These are phyloP conservation scores for Typhlichthys subterraneus DNA, from an alignment of 2,797 vertebrate genomes.

Conservation along the genomic window DNA sequence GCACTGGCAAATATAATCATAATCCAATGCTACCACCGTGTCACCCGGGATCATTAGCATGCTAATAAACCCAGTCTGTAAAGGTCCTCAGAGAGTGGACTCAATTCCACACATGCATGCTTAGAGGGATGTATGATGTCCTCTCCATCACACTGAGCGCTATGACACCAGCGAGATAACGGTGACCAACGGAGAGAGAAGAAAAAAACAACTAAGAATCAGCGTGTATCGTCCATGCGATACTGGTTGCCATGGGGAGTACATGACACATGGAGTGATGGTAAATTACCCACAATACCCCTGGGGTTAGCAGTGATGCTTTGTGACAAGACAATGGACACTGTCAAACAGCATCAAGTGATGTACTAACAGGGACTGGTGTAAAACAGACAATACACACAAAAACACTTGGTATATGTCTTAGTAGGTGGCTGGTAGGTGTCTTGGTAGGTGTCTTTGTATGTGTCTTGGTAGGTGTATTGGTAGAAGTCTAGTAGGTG, in stretches of 20 bases:
- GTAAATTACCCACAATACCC: conserved; percentile 52
- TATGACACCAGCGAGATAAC: conserved; percentile 36
- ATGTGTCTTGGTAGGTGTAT: background rate
- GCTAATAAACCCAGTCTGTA: conserved; percentile 54
- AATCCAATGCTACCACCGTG: conserved; percentile 10
- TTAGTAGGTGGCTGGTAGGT: background rate
- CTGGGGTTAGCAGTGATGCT: conserved; percentile 48
- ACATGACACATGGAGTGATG: conserved; percentile 53
- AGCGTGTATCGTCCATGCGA: conserved; percentile 38
- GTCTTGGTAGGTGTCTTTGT: no score
- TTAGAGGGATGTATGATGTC: conserved; percentile 40
- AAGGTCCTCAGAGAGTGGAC: conserved; percentile 44
- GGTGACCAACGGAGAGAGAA: conserved; percentile 13
- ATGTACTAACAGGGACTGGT: conserved; percentile 34
- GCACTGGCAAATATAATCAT: no score
- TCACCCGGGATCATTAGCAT: conserved; percentile 57
- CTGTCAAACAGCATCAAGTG: conserved; percentile 39
- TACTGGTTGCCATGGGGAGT: conserved; percentile 49
- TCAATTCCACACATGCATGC: conserved; percentile 44
- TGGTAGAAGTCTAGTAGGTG: background rate
- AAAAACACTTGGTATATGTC: background rate
- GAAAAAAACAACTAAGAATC: conserved; percentile 31
- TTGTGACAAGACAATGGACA: conserved; percentile 58
- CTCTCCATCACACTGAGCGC: conserved; percentile 26
- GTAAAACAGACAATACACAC: conserved; percentile 15